A percentile compares a stretch with the other conserved stretches of the same genome.
Conservation (phyloP, 2,797 vertebrate species). For the Cheirogaleus major region DNA sequence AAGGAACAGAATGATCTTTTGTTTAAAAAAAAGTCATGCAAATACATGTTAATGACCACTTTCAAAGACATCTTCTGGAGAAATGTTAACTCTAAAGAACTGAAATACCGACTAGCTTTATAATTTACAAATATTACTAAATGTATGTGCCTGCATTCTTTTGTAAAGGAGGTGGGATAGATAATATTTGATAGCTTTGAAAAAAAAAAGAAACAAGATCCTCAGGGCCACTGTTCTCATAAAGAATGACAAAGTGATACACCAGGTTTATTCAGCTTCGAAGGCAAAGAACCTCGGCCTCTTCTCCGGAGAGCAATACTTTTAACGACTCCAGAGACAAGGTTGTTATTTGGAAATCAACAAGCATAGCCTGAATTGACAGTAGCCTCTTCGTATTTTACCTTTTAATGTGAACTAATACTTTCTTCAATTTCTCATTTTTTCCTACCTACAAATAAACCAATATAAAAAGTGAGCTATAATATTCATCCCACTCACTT, state of each 20-base stretch:
- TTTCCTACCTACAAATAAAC: constrained; percentile 68
- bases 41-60: constrained; percentile 26
- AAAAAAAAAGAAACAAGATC: not conserved
- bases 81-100: constrained; percentile 51
- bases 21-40: not conserved
- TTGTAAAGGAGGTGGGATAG: constrained; percentile 48
- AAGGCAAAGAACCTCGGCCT: not conserved
- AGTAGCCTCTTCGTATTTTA: constrained; percentile 66
- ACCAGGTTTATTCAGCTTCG: constrained; percentile 64
- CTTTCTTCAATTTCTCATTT: constrained; percentile 67
- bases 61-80: constrained; percentile 34
- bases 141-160: constrained; percentile 20
- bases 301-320: constrained; percentile 53
- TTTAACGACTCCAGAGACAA: constrained; percentile 69
- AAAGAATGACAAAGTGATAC: constrained; percentile 69
- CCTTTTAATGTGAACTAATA: constrained; percentile 71
- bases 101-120: constrained; percentile 61
- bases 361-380: constrained; percentile 60
- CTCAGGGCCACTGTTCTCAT: constrained; percentile 65
- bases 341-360: constrained; percentile 66
- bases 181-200: constrained; percentile 44
- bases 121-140: constrained; percentile 54
- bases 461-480: constrained; percentile 32
- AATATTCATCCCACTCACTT: constrained; percentile 43
- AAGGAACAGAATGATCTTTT: constrained; percentile 37